Evolutionary conservation across 2,888 invertebrate species (phyloP), one percentile per base, ranked within the genome.

Genomic region (Spicauda simplicius): DNA sequence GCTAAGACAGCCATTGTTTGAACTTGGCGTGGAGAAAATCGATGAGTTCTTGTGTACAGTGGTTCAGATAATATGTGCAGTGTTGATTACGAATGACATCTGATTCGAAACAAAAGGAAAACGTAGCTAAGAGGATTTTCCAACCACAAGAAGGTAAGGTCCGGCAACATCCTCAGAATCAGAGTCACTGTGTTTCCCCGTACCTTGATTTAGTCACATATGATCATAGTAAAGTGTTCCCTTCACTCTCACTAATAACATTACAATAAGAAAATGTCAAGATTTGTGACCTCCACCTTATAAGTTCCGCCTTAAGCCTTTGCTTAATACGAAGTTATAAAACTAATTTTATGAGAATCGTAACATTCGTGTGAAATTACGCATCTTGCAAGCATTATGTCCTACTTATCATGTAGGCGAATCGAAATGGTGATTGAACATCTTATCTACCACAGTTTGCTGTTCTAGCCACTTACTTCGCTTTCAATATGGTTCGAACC

Each of bases 81-180:
- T 85, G 90, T 88, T 91, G 87, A 89, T 88, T 89, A 88, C 90
- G 86, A 85, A 88, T 91, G 91, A 90, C 90, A 88, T 90, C 87
- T 90, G 85, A 76, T 86, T 77, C 73, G 74, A 77, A 90, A 85
- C 87, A 87, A 87, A 88, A 88, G 83, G 85, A 87, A 88, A 89
- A 88, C 87, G 83, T 82, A 82, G 76, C 76, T 72, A 73, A 77
- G 69, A 68, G 65, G 66, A 71, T 61, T 70, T 66, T 64, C 59
- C 64, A 69, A 70, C 57, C 65, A 58, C 54, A 65, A 66, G 37
- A 71, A 90, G 87, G 89, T 90, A 88, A 83, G 70, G 71, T 72
- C 74, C 73, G 16, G 41, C 68, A 55, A 64, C 55, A 55, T 48
- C 30, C 72, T 69, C 12, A 68, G 11, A 16, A n/a, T 50, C 53